Evolutionary conservation across 2,113 vertebrate species (phyloP).

Genomic region (Mobula birostris): DNA sequence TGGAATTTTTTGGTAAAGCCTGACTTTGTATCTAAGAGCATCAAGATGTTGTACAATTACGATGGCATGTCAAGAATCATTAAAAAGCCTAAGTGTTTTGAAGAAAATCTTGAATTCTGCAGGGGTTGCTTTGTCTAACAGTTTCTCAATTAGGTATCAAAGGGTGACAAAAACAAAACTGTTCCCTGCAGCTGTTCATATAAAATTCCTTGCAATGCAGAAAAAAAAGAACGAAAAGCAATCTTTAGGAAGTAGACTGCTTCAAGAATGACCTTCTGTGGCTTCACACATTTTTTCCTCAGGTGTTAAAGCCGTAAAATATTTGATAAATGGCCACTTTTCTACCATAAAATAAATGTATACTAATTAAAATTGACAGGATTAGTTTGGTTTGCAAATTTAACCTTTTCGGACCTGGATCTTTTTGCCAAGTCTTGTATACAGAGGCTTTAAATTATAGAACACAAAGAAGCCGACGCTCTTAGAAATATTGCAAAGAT

Average conservation of each 20-base stretch:
- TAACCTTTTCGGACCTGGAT: slow-evolving; percentile 16
- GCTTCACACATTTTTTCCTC: slow-evolving; percentile 27
- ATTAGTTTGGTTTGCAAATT: neutral
- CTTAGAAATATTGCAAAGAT: neutral
- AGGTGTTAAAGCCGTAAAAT: slow-evolving; percentile 26
- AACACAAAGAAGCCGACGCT: neutral
- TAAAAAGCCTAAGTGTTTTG: neutral
- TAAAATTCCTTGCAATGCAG: slow-evolving; percentile 12
- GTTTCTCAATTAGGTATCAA: slow-evolving; percentile 11
- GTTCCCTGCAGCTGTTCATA: neutral
- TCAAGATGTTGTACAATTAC: neutral
- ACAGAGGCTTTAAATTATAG: neutral
- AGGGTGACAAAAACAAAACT: slow-evolving; percentile 16
- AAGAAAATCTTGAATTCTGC: neutral
- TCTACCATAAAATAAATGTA: neutral
- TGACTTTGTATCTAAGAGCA: neutral
- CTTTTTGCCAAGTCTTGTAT: neutral
- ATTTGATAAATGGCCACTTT: slow-evolving; percentile 16
- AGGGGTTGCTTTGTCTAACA: neutral
- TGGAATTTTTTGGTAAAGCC: neutral
- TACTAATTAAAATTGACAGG: slow-evolving; percentile 17
- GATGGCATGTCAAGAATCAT: neutral
- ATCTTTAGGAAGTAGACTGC: slow-evolving; percentile 3
- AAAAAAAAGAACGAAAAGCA: neutral
- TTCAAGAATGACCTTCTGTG: slow-evolving; percentile 23